Conservation (phyloP, 2,113 vertebrate genomes). For the Rhinichthys klamathensis region DNA sequence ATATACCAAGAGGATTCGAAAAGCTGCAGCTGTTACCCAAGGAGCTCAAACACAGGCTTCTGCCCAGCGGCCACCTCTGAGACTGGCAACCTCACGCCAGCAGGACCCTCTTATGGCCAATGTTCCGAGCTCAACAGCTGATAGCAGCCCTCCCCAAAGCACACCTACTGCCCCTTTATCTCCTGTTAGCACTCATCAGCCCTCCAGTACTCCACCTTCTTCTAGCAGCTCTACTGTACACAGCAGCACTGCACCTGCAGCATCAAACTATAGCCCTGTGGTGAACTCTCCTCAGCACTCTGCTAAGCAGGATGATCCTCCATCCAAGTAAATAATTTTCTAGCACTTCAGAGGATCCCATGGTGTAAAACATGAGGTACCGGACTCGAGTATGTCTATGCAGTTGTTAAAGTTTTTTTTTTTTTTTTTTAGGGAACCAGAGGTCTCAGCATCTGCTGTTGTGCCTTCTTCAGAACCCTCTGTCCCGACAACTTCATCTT, state of each 20-base stretch:
- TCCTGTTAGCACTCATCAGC: slow-evolving; percentile 61
- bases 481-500: slow-evolving; percentile 50
- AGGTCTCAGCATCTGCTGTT: slow-evolving; percentile 40
- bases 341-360: not conserved
- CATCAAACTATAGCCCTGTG: slow-evolving; percentile 73
- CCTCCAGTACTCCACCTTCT: slow-evolving; percentile 55
- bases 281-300: slow-evolving; percentile 76
- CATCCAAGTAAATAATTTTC: slow-evolving; percentile 52
- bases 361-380: not conserved
- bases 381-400: not conserved
- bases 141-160: slow-evolving; percentile 65
- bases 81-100: slow-evolving; percentile 77
- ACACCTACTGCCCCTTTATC: slow-evolving; percentile 61
- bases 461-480: slow-evolving; percentile 53
- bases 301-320: slow-evolving; percentile 78
- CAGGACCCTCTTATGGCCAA: slow-evolving; percentile 84
- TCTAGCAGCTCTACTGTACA: slow-evolving; percentile 57
- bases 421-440: slow-evolving; percentile 66
- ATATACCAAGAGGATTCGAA: slow-evolving; percentile 79
- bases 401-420: not conserved
- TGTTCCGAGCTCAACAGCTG: slow-evolving; percentile 69
- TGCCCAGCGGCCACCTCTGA: slow-evolving; percentile 73
- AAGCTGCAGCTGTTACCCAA: slow-evolving; percentile 62
- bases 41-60: slow-evolving; percentile 71
- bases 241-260: slow-evolving; percentile 59